A percentile compares a stretch with the other conserved stretches of the same genome.
phyloP scores from a whole-genome alignment of 2,113 vertebrate genomes.

The Indri indri region DNA sequence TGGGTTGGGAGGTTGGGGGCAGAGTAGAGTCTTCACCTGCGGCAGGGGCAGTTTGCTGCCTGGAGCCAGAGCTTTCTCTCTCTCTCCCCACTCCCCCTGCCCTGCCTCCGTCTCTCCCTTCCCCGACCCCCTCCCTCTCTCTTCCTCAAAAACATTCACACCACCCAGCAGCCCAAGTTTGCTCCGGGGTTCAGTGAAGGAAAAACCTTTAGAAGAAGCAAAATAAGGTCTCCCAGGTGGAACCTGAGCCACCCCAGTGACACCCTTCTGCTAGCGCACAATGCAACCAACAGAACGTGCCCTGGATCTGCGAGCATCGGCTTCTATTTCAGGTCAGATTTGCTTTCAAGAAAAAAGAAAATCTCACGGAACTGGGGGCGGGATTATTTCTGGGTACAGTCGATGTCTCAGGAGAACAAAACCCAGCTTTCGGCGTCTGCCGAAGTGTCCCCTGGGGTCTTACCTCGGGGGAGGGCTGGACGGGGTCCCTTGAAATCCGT shows the following conservation, averaged over 20 bases:
- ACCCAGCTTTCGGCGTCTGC: neutral
- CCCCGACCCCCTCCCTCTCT: neutral
- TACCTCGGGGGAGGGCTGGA: too few species aligned
- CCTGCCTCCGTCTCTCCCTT: too few species aligned
- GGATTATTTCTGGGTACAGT: neutral
- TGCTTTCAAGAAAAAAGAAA: neutral
- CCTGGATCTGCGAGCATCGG: neutral
- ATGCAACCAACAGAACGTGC: neutral
- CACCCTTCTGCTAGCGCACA: neutral
- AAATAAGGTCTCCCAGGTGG: slow-evolving; percentile 46
- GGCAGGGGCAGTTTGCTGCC: neutral
- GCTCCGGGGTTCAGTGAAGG: neutral
- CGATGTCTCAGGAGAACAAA: neutral
- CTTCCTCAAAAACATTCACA: neutral
- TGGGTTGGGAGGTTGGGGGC: neutral
- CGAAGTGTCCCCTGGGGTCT: neutral
- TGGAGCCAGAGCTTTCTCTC: neutral
- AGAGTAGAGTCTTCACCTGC: neutral
- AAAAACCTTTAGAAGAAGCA: neutral
- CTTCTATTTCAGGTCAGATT: neutral
- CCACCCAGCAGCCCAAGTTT: neutral
- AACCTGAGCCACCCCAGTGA: slow-evolving; percentile 9
- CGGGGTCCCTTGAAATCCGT: neutral
- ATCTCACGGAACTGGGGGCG: neutral
- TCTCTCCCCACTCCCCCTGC: too few species aligned